Conservation (phyloP, 2,888 invertebrate species). For the Argyresthia goedartella region DNA sequence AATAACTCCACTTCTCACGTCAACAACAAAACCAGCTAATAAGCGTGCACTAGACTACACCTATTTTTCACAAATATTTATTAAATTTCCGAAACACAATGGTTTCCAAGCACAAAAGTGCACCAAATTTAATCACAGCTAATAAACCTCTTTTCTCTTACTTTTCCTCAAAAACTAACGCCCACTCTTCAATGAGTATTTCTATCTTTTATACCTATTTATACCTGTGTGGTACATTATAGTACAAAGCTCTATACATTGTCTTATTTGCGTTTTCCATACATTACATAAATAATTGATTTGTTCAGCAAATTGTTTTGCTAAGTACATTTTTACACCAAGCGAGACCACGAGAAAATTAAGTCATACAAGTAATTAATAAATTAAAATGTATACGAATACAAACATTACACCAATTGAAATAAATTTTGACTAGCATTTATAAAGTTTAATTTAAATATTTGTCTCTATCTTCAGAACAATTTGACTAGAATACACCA, state of each 20-base stretch:
- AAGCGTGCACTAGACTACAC: slow-evolving; percentile 13
- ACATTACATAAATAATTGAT: slow-evolving; percentile 65
- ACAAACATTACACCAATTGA: slow-evolving; percentile 26
- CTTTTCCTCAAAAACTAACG: slow-evolving; percentile 15
- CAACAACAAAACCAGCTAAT: background rate
- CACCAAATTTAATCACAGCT: slow-evolving; percentile 64
- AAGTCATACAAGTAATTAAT: slow-evolving; percentile 25
- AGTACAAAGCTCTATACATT: slow-evolving; percentile 70
- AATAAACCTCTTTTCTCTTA: slow-evolving; percentile 56
- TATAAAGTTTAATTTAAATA: slow-evolving; percentile 33
- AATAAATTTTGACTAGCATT: slow-evolving; percentile 61
- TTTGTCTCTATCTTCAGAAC: slow-evolving; percentile 39
- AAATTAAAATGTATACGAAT: background rate
- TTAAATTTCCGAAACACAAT: background rate
- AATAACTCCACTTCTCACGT: background rate
- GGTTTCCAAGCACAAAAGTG: slow-evolving; percentile 56
- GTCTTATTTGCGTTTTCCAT: slow-evolving; percentile 59
- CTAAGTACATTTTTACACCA: slow-evolving; percentile 45
- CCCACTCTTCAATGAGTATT: slow-evolving; percentile 36
- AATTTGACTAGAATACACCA: slow-evolving; percentile 62
- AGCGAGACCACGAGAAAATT: slow-evolving; percentile 49
- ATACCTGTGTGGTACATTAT: slow-evolving; percentile 62
- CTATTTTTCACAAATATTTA: slow-evolving; percentile 8
- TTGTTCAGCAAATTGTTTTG: slow-evolving; percentile 61
- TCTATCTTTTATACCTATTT: slow-evolving; percentile 53